Conservation (phyloP, 2,797 vertebrate species). For the Paramormyrops hopkinsi region DNA sequence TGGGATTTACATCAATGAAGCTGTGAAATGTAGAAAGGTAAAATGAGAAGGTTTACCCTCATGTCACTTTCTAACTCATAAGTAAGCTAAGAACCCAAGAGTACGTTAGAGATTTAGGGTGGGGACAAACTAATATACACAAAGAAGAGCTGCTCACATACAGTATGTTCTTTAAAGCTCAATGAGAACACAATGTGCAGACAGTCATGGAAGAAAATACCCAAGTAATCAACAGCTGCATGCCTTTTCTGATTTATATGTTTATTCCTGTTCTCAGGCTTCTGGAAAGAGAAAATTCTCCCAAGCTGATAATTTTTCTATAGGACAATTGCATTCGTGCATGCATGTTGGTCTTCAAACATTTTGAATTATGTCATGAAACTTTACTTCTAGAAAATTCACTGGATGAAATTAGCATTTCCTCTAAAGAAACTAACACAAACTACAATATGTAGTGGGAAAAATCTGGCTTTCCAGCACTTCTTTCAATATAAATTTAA, state of each 20-base stretch:
- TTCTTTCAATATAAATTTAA: background rate
- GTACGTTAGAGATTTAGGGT: background rate
- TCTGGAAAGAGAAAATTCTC: background rate
- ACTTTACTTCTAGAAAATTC: background rate
- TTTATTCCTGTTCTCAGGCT: background rate
- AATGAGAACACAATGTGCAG: background rate
- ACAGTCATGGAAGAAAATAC: background rate
- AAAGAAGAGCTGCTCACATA: background rate
- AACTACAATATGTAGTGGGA: background rate
- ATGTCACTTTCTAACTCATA: background rate
- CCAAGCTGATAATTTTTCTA: background rate
- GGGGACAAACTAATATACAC: background rate
- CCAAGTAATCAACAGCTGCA: background rate
- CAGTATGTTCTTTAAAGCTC: background rate
- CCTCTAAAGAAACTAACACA: background rate
- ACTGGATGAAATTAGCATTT: background rate
- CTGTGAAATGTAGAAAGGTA: background rate
- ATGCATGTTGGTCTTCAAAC: background rate
- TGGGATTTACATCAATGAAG: constrained; percentile 3
- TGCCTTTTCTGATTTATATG: background rate
- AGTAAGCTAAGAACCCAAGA: background rate
- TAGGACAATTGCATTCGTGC: background rate
- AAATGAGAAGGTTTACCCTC: background rate
- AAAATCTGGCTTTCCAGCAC: background rate
- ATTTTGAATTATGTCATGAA: background rate